Conservation (phyloP, 1,140 invertebrate species). For the Eubasilissa regina region DNA sequence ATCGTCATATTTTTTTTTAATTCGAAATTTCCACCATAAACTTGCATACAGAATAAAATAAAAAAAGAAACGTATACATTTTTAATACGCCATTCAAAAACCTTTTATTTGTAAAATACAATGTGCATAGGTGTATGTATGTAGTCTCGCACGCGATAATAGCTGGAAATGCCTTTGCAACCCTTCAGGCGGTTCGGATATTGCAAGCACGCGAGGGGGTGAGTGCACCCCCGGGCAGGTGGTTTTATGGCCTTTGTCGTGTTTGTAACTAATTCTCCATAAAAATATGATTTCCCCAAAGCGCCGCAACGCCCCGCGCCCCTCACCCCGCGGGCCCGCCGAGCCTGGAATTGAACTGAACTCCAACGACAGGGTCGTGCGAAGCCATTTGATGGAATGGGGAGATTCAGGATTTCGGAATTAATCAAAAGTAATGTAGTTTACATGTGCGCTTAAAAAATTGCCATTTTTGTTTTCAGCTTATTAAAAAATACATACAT, state of each 20-base stretch:
- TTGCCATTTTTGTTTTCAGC: no score
- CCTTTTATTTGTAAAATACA: background rate
- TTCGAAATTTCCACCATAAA: no score
- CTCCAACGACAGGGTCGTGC: background rate
- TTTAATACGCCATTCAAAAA: background rate
- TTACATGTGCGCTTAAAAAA: no score
- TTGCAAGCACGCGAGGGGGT: slow-evolving; percentile 1
- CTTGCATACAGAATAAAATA: no score
- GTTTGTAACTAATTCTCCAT: slow-evolving; percentile 59
- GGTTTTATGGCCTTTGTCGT: slow-evolving; percentile 56
- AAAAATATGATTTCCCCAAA: slow-evolving; percentile 59
- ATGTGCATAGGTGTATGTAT: background rate
- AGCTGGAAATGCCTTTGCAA: slow-evolving; percentile 8
- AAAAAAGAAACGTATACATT: no score
- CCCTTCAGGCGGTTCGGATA: slow-evolving; percentile 16
- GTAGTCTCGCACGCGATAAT: slow-evolving; percentile 14
- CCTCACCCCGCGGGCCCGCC: slow-evolving; percentile 8
- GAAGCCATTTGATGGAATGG: background rate
- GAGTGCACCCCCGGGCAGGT: slow-evolving; percentile 27
- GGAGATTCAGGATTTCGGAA: background rate
- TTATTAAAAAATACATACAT: no score
- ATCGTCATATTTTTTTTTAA: no score
- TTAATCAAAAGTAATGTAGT: no score
- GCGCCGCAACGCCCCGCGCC: slow-evolving; percentile 47
- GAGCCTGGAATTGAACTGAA: slow-evolving; percentile 10